Percentiles rank a stretch among this genome's conserved stretches.
Conservation (phyloP, 2,888 invertebrate species). For the Apodemia mormo region DNA sequence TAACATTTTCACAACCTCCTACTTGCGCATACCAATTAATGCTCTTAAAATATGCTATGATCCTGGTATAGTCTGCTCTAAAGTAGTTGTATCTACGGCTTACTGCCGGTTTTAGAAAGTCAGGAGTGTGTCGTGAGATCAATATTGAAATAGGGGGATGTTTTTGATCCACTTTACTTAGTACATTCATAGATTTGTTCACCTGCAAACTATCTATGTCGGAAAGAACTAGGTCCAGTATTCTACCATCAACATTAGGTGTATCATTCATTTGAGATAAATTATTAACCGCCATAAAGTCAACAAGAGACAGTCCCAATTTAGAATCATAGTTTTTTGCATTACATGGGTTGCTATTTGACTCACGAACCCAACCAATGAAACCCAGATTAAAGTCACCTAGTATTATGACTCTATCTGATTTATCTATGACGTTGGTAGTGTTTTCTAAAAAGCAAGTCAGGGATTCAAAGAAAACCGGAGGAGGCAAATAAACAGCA, state of each 20-base stretch:
- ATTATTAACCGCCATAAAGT: neutral
- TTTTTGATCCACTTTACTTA: neutral
- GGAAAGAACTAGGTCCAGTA: conserved; percentile 11
- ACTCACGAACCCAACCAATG: neutral
- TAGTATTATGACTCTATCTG: neutral
- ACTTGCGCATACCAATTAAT: conserved; percentile 7
- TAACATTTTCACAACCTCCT: conserved; percentile 1
- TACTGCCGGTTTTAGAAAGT: neutral
- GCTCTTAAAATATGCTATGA: neutral
- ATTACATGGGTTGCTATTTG: neutral
- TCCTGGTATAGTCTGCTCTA: neutral
- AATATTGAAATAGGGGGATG: neutral
- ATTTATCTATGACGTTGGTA: neutral
- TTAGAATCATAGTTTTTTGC: neutral
- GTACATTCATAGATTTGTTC: neutral
- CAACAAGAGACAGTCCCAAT: neutral
- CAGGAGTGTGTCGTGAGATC: neutral
- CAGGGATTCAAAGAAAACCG: neutral
- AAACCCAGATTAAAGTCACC: neutral
- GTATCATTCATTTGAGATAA: conserved; percentile 12
- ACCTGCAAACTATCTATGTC: neutral
- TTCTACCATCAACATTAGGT: conserved; percentile 6
- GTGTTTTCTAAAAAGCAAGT: neutral
- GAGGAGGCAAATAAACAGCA: neutral
- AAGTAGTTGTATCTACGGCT: neutral